Base-by-base conservation (phyloP, 2,888 invertebrate species). In the Andricus quercusramuli region DNA sequence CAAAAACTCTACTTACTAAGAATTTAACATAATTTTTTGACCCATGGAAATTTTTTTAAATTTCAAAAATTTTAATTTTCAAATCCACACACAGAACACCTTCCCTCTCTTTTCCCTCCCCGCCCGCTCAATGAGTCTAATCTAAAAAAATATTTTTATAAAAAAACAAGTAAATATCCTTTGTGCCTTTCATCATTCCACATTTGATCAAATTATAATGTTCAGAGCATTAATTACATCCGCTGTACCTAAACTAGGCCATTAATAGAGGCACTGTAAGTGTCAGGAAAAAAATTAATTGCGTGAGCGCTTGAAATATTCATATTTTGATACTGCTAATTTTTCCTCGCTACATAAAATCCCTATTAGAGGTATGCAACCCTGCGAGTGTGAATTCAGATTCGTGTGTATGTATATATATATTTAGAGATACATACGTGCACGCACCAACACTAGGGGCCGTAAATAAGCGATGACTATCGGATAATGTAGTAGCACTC, bases 401-500 rank as follows among this genome's bases (percentile, higher is more conserved):
- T 29, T 29, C 25, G 13, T 22, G 22, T 51, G 22, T 51, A 32
- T 22, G 22, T 29, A 41, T 51, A 32, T 51, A 32, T 8, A 17
- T 51, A 56, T 70, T 51, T 32, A 17, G 20, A 70, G 51, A 70
- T 70, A 32, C 51, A 56, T 32, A 32, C n/a, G 70, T 74, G 51
- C 37, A 37, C 78, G 74, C 78, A 66, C 32, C 32, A 59, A 56
- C 56, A 74, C 51, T 32, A 22, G 6, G n/a, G 20, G 20, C 29
- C n/a, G 56, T 74, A 74, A 56, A 74, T 74, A 56, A 56, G 56
- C 74, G 90, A 90, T 89, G 86, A 81, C 86, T 90, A 90, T 90
- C 90, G 84, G 80, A 82, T 87, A 88, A 89, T 87, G 88, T 86
- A 86, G 80, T 80, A 84, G 85, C 84, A 83, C 86, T 84, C 83